Evolutionary conservation across 2,113 vertebrate species (phyloP).

Genomic region (Podarcis muralis): DNA sequence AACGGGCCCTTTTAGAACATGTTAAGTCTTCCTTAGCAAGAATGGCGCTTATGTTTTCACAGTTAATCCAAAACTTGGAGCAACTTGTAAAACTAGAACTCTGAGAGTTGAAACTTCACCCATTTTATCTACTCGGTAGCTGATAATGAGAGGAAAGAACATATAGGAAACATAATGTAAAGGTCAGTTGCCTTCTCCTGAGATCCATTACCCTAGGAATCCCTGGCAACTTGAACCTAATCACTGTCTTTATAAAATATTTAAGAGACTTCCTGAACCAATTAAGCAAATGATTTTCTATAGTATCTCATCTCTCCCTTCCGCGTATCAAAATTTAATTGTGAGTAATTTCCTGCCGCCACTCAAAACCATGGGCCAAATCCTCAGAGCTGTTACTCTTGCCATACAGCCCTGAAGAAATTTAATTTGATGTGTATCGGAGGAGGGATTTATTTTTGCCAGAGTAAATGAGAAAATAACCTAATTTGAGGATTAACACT

Average conservation of each 20-base stretch:
- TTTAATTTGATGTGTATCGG: neutral
- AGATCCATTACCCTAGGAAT: neutral
- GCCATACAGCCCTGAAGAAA: neutral
- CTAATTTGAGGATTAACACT: neutral
- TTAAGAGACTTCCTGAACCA: constrained; percentile 59
- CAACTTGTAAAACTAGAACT: neutral
- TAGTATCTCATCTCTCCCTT: constrained; percentile 46
- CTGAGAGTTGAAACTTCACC: constrained; percentile 15
- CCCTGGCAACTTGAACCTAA: neutral
- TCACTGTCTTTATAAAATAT: constrained; percentile 63
- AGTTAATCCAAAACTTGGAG: neutral
- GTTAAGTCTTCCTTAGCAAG: neutral
- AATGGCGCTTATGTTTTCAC: neutral
- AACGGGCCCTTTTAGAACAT: neutral
- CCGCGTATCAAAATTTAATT: constrained; percentile 58
- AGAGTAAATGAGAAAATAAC: neutral
- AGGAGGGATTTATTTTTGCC: neutral
- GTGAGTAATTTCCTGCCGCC: constrained; percentile 28
- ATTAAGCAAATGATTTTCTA: constrained; percentile 66
- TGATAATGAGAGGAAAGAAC: constrained; percentile 37
- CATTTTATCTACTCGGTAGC: neutral
- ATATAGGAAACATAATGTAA: constrained; percentile 41
- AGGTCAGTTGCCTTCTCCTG: constrained; percentile 56
- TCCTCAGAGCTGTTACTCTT: neutral
- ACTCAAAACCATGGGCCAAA: neutral